Conservation (phyloP, 2,888 invertebrate species). For the Watsonalla cultraria region DNA sequence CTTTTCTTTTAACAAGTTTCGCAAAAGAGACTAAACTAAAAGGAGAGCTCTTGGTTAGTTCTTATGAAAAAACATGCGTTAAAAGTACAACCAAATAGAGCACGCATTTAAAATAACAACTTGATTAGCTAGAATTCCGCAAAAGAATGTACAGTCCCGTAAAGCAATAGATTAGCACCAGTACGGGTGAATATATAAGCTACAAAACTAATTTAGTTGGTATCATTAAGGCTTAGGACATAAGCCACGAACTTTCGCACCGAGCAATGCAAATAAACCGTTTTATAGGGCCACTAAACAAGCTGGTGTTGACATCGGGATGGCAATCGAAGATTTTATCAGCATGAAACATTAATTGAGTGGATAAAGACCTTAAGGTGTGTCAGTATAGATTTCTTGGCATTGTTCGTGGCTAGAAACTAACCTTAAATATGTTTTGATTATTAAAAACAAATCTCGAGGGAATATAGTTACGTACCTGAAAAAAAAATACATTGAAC, state of each 20-base stretch:
- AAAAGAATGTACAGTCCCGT: not conserved
- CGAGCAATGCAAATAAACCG: conserved; percentile 24
- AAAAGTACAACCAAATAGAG: no score
- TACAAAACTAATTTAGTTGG: conserved; percentile 33
- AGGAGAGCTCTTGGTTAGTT: no score
- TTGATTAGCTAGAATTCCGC: not conserved
- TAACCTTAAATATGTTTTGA: not conserved
- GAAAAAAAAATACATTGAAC: no score
- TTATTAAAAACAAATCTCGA: no score
- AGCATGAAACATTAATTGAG: not conserved
- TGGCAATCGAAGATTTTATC: not conserved
- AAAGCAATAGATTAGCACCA: not conserved
- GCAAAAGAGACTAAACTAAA: no score
- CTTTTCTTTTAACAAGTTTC: no score
- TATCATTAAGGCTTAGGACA: conserved; percentile 34
- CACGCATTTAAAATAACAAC: not conserved
- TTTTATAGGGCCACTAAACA: conserved; percentile 18
- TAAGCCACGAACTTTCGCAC: conserved; percentile 39
- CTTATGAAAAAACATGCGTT: no score
- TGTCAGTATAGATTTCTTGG: not conserved
- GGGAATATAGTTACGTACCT: no score
- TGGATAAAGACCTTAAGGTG: not conserved
- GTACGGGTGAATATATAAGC: conserved; percentile 16
- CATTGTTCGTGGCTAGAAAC: not conserved
- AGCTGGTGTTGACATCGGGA: not conserved